Evolutionary conservation across 2,113 vertebrate species (phyloP).

Genomic region (Podiceps cristatus): DNA sequence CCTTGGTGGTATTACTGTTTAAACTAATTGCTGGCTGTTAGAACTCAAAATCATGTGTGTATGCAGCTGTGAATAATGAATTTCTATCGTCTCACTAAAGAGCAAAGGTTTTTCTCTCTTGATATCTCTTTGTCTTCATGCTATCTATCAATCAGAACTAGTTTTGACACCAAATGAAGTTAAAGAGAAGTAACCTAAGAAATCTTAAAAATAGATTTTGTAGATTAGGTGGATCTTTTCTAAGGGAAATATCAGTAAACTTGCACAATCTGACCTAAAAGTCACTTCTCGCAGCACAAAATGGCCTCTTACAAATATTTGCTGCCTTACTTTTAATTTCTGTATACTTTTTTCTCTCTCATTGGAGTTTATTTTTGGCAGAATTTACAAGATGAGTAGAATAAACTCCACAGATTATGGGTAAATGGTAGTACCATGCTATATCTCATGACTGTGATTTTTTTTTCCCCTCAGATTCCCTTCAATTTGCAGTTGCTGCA

Average conservation of each 20-base stretch:
- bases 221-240: neutral
- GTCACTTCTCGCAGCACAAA: neutral
- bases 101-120: constrained; percentile 11
- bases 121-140: constrained; percentile 16
- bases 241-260: neutral
- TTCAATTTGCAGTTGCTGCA: neutral
- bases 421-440: neutral
- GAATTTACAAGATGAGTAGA: neutral
- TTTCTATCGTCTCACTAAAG: constrained; percentile 11
- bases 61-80: constrained; percentile 65
- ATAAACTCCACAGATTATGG: neutral
- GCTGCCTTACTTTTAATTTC: neutral
- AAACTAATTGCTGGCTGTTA: constrained; percentile 72
- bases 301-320: neutral
- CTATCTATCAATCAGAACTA: neutral
- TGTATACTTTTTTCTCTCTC: neutral
- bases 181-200: neutral
- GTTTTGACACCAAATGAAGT: neutral
- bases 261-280: neutral
- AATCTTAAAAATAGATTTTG: neutral
- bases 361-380: neutral
- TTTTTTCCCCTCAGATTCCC: neutral
- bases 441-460: neutral
- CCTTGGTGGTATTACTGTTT: constrained; percentile 65
- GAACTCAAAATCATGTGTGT: constrained; percentile 62